Evolutionary conservation across 2,113 vertebrate species (phyloP).

Genomic region (Rhynchopsitta pachyrhyncha): DNA sequence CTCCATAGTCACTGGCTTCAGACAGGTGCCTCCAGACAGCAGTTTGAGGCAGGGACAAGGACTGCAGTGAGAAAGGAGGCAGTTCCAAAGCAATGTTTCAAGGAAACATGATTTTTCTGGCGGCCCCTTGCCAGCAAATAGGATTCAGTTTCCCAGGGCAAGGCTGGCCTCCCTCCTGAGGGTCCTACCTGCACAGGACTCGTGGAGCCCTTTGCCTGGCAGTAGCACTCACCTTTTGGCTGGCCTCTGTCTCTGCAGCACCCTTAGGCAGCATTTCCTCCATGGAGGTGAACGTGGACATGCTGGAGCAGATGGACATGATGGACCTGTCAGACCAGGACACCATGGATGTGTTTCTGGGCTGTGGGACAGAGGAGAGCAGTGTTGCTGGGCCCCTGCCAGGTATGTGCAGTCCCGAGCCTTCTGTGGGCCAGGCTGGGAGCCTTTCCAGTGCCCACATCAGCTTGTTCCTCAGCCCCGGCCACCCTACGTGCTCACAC

Average conservation of each 20-base stretch:
- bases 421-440: neutral
- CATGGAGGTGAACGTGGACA: slow-evolving; percentile 97
- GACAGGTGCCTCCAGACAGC: neutral
- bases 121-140: neutral
- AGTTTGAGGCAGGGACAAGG: neutral
- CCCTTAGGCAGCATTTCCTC: slow-evolving; percentile 95
- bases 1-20: neutral
- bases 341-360: slow-evolving; percentile 89
- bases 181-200: neutral
- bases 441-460: neutral
- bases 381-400: slow-evolving; percentile 66
- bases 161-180: neutral
- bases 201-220: neutral
- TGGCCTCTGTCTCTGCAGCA: slow-evolving; percentile 70
- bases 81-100: neutral
- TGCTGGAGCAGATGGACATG: slow-evolving; percentile 92
- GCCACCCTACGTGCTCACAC: neutral
- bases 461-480: neutral
- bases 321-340: slow-evolving; percentile 92
- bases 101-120: neutral
- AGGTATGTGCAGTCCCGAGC: slow-evolving; percentile 63
- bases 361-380: slow-evolving; percentile 81
- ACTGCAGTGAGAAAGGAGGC: neutral
- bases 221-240: neutral
- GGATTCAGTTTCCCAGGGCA: neutral